Base-by-base conservation (phyloP, 2,888 invertebrate species). In the Norana najaformis region DNA sequence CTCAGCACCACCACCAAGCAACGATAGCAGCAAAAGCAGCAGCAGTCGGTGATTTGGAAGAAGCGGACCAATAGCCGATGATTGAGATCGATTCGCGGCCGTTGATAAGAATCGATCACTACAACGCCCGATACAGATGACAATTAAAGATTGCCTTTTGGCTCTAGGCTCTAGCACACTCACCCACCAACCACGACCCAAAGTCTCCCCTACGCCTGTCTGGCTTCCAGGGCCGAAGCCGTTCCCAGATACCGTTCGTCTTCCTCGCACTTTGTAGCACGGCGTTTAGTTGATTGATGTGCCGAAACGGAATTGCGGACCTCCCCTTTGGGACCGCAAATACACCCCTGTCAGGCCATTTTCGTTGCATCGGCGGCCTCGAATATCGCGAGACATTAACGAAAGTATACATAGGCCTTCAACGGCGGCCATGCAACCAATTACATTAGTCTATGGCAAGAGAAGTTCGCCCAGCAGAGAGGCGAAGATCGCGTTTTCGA, bases 301-400 rank as follows among this genome's bases (percentile, higher is more conserved):
- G 69, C n/a, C 69, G 30, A n/a, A 8, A n/a, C 69, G 69, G 30
- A 69, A 30, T 69, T 30, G n/a, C 69, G 0, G 69, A 3, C n/a
- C 69, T 69, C n/a, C 69, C 69, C 69, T n/a, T n/a, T n/a, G 69
- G 69, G 69, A n/a, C 69, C n/a, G 69, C 69, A 69, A 69, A 69
- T 69, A n/a, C 69, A n/a, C 69, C 69, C 16, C 69, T 69, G 69
- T 69, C 69, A 69, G 69, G 69, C 69, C 69, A 69, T 69, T 69
- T 69, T 30, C 47, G 69, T 69, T 69, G n/a, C 69, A 69, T 69
- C 69, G n/a, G 16, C 69, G 69, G 69, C n/a, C 69, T 69, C 69
- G 13, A n/a, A 69, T 69, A 69, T 69, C 13, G 69, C 69, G 11
- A n/a, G 69, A 13, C 69, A 30, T 69, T n/a, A 69, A 69, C 30